Conservation (phyloP, 2,113 vertebrate species). For the Etheostoma cragini region DNA sequence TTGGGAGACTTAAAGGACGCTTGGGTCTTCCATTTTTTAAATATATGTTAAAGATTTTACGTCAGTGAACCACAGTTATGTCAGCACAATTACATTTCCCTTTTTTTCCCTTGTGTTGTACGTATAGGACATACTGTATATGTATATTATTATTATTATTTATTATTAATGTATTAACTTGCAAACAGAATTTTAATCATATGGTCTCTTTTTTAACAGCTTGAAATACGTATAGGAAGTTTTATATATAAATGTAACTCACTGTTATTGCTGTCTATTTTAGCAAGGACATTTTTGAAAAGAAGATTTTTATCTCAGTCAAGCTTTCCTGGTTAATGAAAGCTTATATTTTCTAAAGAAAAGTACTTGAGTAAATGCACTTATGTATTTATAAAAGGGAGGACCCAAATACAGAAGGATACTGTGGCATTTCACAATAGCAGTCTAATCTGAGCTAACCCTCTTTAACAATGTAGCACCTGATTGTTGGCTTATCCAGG, state of each 20-base stretch:
- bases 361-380: background rate
- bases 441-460: conserved; percentile 71
- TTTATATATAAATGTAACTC: background rate
- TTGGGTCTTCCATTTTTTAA: conserved; percentile 9
- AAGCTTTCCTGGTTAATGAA: background rate
- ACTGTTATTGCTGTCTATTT: background rate
- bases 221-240: background rate
- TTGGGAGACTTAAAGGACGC: conserved; percentile 6
- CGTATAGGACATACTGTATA: too few species aligned
- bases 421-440: conserved; percentile 69
- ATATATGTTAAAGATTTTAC: background rate
- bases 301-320: background rate
- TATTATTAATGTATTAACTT: background rate
- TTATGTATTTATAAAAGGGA: conserved; percentile 18
- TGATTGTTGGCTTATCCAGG: conserved; percentile 73
- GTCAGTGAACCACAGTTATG: background rate
- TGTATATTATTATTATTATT: background rate
- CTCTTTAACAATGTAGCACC: conserved; percentile 77
- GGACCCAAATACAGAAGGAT: conserved; percentile 22
- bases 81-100: conserved; percentile 1
- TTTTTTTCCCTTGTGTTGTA: background rate
- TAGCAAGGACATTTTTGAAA: background rate
- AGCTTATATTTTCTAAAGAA: background rate
- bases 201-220: background rate
- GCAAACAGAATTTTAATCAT: background rate